Conservation (phyloP, 2,113 vertebrate species). For the Antennarius striatus region DNA sequence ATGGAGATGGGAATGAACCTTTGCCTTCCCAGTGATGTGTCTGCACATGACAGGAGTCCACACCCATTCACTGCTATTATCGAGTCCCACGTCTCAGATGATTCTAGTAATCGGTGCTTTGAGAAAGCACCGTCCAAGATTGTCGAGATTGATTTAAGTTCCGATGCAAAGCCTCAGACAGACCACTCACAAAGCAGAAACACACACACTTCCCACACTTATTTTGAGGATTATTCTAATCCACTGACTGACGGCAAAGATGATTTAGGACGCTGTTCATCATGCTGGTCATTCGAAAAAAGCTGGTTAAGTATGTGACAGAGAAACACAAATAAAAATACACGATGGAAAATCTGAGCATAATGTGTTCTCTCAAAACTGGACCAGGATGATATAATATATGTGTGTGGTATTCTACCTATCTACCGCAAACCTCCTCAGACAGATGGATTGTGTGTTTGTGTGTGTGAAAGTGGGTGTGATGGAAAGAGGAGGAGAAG, state of each 20-base stretch:
- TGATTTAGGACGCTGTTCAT: constrained; percentile 66
- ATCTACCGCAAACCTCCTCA: constrained; percentile 35
- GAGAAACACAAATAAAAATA: constrained; percentile 7
- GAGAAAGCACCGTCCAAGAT: constrained; percentile 23
- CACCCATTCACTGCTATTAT: constrained; percentile 1
- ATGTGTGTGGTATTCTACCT: constrained; percentile 54
- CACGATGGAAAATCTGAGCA: constrained; percentile 21
- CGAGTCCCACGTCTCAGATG: constrained; percentile 8
- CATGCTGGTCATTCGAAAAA: constrained; percentile 67
- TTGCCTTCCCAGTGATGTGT: constrained; percentile 9
- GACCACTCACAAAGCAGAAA: constrained; percentile 39
- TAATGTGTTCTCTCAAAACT: not conserved
- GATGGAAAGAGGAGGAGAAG: not conserved
- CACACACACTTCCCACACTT: constrained; percentile 55
- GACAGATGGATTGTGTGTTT: constrained; percentile 71
- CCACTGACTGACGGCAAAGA: constrained; percentile 68
- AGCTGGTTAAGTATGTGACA: constrained; percentile 40
- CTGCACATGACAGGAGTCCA: constrained; percentile 25
- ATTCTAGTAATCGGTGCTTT: constrained; percentile 24
- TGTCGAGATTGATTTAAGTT: constrained; percentile 43
- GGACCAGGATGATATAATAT: constrained; percentile 32
- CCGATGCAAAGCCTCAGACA: constrained; percentile 36
- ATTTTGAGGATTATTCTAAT: constrained; percentile 74
- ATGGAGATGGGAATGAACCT: constrained; percentile 10
- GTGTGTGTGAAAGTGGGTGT: not conserved